Base-by-base conservation (phyloP, 1,140 invertebrate species). In the Bombus vancouverensis region DNA sequence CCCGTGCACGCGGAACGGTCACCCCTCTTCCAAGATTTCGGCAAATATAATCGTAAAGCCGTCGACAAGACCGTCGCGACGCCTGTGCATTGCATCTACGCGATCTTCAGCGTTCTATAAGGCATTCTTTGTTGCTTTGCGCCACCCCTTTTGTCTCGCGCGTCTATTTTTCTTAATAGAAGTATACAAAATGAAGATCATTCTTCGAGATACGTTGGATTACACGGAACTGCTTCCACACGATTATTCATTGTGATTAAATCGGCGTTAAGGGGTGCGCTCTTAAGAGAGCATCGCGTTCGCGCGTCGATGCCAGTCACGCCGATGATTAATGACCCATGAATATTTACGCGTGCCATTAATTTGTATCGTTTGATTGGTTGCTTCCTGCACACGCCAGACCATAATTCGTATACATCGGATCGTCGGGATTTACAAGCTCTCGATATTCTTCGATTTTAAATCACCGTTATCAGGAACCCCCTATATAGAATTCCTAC, bases 281-380 rank as follows among this genome's bases (percentile, higher is more conserved):
- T 84, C 81, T 88, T 88, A 87, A 83, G 81, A 77, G 86, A 90
- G 86, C 89, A 89, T 90, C 85, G 81, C 77, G 44, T 42, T 53
- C 65, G 71, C 42, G 72, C 71, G 72, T 83, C 68, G 73, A 81
- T 37, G 84, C 92, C 77, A 92, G 92, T 93, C 92, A 93, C 90
- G 82, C 62, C 65, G 73, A 81, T 93, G 93, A 93, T 93, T 87
- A 92, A 93, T 89, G 89, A 86, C 80, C 87, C 83, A 92, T 88
- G 92, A 90, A 91, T 92, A 89, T 92, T 93, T 89, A 92, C 70
- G 71, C 78, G 83, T 66, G 28, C 83, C 78, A 80, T 85, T 85
- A 81, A 66, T 65, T 80, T 18, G 66, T 72, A 53, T 53, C 83
- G 76, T 72, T 79, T 42, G 75, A 79, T 79, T 47, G 47, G 25